A percentile compares a stretch with the other conserved stretches of the same genome.
phyloP scores from a whole-genome alignment of 2,113 vertebrate species.

The Limanda limanda region DNA sequence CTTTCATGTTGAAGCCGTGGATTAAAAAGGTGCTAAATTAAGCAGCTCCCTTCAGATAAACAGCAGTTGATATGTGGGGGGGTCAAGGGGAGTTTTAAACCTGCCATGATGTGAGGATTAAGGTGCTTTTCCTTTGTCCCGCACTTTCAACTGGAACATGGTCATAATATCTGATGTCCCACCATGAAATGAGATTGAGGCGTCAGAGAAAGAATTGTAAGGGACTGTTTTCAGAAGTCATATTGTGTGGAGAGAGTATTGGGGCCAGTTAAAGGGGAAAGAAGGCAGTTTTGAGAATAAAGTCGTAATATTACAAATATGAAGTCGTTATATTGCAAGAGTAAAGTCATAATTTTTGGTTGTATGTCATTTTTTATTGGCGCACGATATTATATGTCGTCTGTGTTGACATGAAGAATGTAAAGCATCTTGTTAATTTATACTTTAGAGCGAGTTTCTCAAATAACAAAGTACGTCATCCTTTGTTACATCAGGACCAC shows the following conservation, averaged over 20 bases:
- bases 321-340: not conserved
- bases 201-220: no score
- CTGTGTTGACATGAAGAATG: no score
- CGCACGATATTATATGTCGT: no score
- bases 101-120: constrained; percentile 35
- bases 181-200: constrained; percentile 21
- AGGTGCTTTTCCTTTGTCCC: constrained; percentile 26
- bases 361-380: no score
- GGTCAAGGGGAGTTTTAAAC: constrained; percentile 15
- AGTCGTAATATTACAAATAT: not conserved
- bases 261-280: no score
- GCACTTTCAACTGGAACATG: constrained; percentile 24
- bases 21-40: constrained; percentile 6
- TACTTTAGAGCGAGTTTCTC: no score
- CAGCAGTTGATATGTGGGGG: constrained; percentile 7
- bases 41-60: not conserved
- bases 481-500: no score
- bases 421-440: no score
- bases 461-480: no score
- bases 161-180: constrained; percentile 34
- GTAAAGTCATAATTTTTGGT: not conserved
- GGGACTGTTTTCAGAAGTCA: no score
- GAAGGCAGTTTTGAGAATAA: no score
- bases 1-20: not conserved
- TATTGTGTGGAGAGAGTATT: no score